phyloP scores from a whole-genome alignment of 2,888 invertebrate species.

The Galerucella nymphaeae region DNA sequence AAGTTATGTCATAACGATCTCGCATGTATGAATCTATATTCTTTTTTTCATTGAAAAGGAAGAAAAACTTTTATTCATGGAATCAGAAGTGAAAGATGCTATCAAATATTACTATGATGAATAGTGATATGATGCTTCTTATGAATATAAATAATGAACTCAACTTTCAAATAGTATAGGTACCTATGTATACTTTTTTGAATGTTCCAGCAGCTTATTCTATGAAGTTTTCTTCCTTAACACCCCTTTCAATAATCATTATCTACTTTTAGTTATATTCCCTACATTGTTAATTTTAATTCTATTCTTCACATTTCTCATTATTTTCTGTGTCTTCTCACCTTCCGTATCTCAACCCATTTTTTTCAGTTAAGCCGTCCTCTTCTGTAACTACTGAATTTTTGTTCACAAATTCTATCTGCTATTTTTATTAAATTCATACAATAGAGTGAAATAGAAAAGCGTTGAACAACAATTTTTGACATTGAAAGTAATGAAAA shows the following conservation, averaged over 20 bases:
- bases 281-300: too few relatives aligned
- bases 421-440: conserved; percentile 20
- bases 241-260: too few relatives aligned
- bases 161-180: background rate
- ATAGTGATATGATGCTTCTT: background rate
- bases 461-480: conserved; percentile 25
- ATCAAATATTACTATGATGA: conserved; percentile 1
- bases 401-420: background rate
- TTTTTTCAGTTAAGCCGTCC: background rate
- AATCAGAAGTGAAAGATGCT: background rate
- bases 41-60: background rate
- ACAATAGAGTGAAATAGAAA: conserved; percentile 21
- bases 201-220: too few relatives aligned
- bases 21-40: conserved; percentile 21
- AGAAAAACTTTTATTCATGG: background rate
- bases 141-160: background rate
- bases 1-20: conserved; percentile 16
- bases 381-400: background rate
- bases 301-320: too few relatives aligned
- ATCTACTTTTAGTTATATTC: too few relatives aligned
- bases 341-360: background rate
- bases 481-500: conserved; percentile 22
- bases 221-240: too few relatives aligned
- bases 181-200: too few relatives aligned
- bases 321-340: too few relatives aligned